A percentile compares a stretch with the other conserved stretches of the same genome.
Conservation (phyloP, 2,888 invertebrate species). For the Pachliopta kotzebuea region DNA sequence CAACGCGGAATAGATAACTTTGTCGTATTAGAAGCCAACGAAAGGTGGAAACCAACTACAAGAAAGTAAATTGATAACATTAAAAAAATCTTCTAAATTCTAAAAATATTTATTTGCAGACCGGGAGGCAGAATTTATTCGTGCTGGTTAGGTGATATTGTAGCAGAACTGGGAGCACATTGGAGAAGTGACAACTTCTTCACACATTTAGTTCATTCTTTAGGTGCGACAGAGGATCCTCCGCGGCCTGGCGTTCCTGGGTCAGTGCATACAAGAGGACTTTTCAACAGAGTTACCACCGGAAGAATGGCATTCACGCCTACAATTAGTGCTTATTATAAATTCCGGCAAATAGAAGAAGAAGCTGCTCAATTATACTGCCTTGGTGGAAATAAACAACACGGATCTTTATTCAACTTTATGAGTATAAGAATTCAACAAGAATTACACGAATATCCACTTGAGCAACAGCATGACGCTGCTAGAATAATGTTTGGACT, state of each 20-base stretch:
- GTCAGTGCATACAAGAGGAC: slow-evolving; percentile 73
- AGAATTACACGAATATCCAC: slow-evolving; percentile 83
- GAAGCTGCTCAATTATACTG: slow-evolving; percentile 83
- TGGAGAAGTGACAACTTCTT: slow-evolving; percentile 79
- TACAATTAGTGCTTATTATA: slow-evolving; percentile 82
- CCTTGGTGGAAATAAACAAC: slow-evolving; percentile 80
- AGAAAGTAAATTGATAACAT: not conserved
- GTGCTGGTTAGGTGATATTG: slow-evolving; percentile 87
- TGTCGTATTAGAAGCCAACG: slow-evolving; percentile 87
- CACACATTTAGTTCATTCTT: slow-evolving; percentile 80
- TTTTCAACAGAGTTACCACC: slow-evolving; percentile 83
- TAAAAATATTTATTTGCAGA: slow-evolving; percentile 62
- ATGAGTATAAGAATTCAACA: slow-evolving; percentile 84
- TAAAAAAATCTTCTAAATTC: slow-evolving; percentile 36
- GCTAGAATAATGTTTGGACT: slow-evolving; percentile 84
- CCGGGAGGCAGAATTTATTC: slow-evolving; percentile 89
- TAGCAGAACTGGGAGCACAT: slow-evolving; percentile 87
- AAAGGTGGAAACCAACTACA: slow-evolving; percentile 79
- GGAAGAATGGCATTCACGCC: slow-evolving; percentile 82
- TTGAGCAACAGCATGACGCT: slow-evolving; percentile 84
- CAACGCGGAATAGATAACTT: slow-evolving; percentile 86
- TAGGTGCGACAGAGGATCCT: slow-evolving; percentile 83
- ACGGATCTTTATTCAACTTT: slow-evolving; percentile 84
- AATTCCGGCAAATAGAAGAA: slow-evolving; percentile 83
- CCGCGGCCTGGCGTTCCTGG: slow-evolving; percentile 78